A percentile compares a stretch with the other conserved stretches of the same genome.
phyloP scores from a whole-genome alignment of 1,140 invertebrate genomes.

The Potamilus streckersoni region DNA sequence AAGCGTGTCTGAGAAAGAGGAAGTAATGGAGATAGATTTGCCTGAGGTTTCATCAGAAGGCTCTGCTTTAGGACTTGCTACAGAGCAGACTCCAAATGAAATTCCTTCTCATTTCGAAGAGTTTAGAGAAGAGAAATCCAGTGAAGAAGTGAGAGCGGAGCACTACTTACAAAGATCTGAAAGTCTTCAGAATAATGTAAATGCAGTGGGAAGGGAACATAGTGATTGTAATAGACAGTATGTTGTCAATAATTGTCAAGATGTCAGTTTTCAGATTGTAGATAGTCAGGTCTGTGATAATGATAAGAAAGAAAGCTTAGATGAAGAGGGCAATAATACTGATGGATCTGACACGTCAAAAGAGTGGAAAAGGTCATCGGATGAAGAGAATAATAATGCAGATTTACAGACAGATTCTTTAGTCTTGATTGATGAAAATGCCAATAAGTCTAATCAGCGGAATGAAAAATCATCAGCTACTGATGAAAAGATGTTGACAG shows the following conservation, averaged over 20 bases:
- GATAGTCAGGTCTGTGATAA: background rate
- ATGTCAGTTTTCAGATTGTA: background rate
- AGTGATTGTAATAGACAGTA: background rate
- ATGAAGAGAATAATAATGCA: background rate
- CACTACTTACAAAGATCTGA: too few species aligned
- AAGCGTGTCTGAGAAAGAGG: background rate
- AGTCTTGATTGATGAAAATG: too few species aligned
- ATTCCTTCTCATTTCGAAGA: background rate
- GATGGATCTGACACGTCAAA: background rate
- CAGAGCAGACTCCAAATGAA: background rate
- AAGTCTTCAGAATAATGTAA: too few species aligned
- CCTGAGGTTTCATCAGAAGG: background rate
- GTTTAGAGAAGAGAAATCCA: background rate
- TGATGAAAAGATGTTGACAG: background rate
- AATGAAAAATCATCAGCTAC: conserved; percentile 18
- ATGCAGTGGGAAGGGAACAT: too few species aligned
- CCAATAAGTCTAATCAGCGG: too few species aligned
- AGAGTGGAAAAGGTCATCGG: too few species aligned
- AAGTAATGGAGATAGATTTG: background rate
- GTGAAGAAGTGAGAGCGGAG: background rate
- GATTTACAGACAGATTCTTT: background rate
- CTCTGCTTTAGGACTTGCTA: too few species aligned
- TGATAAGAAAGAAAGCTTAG: background rate
- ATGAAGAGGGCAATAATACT: background rate
- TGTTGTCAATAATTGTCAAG: background rate